A percentile compares a stretch with the other conserved stretches of the same genome.
phyloP scores from a whole-genome alignment of 1,140 invertebrate genomes.

The Acyrthosiphon pisum region DNA sequence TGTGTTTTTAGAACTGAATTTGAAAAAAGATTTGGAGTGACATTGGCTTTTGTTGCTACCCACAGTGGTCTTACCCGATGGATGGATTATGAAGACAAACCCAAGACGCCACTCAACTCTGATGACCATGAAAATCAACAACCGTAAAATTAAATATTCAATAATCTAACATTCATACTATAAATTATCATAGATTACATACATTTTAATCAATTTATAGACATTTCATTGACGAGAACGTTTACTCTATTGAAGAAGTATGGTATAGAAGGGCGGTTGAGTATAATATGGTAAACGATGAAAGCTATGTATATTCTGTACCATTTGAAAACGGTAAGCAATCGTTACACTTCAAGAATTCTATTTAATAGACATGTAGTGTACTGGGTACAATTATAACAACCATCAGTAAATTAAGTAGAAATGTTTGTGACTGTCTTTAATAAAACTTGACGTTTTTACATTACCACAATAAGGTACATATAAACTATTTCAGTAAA shows the following conservation, averaged over 20 bases:
- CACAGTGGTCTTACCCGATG: slow-evolving; percentile 87
- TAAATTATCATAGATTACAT: background rate
- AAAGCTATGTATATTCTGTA: slow-evolving; percentile 87
- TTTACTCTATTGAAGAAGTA: slow-evolving; percentile 85
- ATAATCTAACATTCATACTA: background rate
- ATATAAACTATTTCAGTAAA: background rate
- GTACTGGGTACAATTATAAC: background rate
- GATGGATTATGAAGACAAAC: slow-evolving; percentile 73
- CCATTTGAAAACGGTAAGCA: slow-evolving; percentile 71
- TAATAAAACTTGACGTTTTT: background rate
- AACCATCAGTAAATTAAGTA: background rate
- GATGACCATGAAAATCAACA: background rate
- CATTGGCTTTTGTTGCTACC: slow-evolving; percentile 85
- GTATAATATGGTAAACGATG: slow-evolving; percentile 79
- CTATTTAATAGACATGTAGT: background rate
- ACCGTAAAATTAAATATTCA: background rate
- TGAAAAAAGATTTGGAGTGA: slow-evolving; percentile 82
- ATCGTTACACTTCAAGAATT: background rate
- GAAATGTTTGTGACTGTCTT: background rate
- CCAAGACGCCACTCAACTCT: slow-evolving; percentile 11
- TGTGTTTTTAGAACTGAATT: slow-evolving; percentile 73
- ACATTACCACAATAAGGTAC: background rate
- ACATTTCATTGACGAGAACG: slow-evolving; percentile 69
- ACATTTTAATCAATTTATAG: background rate
- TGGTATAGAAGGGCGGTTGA: slow-evolving; percentile 95